A percentile compares a stretch with the other conserved stretches of the same genome.
These are phyloP conservation scores for Cnemophilus loriae DNA, from an alignment of 2,113 vertebrate species.

Conservation along the genomic window DNA sequence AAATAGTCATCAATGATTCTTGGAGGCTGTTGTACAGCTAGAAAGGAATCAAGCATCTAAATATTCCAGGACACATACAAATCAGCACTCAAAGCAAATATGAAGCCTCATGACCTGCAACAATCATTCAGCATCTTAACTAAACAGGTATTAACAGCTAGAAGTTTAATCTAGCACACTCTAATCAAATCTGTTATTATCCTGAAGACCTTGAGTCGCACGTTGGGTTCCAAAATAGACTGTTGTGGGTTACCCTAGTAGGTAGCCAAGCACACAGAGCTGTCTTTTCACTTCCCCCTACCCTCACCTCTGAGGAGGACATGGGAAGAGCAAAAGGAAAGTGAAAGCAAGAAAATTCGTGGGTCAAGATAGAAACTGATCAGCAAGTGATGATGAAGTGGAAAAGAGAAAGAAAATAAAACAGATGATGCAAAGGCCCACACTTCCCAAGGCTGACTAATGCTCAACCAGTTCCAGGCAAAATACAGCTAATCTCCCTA, in stretches of 20 bases:
- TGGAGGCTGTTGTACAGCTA: neutral
- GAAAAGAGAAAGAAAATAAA: neutral
- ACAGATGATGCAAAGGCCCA: neutral
- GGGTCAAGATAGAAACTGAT: neutral
- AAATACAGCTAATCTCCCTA: neutral
- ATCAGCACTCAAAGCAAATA: neutral
- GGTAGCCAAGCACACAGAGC: neutral
- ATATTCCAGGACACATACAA: neutral
- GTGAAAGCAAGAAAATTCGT: neutral
- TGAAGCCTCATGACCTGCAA: neutral
- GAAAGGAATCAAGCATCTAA: neutral
- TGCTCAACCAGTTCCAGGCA: neutral
- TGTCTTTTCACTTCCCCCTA: fast-evolving
- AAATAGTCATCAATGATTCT: neutral
- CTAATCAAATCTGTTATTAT: neutral
- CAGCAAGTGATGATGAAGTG: neutral
- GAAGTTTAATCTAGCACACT: neutral
- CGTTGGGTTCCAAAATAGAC: neutral
- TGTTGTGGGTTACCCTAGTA: neutral
- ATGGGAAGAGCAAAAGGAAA: neutral
- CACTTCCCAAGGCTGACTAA: neutral
- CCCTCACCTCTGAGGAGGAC: fast-evolving
- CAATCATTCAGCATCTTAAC: neutral
- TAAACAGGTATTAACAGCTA: neutral
- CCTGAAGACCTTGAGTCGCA: neutral